Evolutionary conservation across 2,797 vertebrate species (phyloP).

Genomic region (Acestrorhynchus altus): DNA sequence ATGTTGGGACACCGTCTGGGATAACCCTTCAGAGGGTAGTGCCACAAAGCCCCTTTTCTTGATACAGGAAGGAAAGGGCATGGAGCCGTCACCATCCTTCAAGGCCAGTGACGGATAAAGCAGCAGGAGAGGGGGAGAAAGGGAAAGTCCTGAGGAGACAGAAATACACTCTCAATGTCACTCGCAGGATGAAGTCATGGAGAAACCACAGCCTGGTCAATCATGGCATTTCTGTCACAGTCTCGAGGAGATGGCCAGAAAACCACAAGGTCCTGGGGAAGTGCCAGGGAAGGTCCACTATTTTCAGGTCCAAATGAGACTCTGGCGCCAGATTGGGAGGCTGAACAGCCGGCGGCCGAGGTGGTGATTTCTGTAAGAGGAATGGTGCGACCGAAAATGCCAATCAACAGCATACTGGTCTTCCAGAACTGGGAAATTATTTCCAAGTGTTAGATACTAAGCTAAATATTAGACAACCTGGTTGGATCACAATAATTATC

Average conservation of each 20-base stretch:
- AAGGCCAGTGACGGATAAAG: not conserved
- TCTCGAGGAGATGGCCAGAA: slow-evolving; percentile 23
- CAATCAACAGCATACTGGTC: no score
- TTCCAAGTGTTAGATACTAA: no score
- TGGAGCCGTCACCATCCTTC: slow-evolving; percentile 42
- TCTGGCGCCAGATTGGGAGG: slow-evolving; percentile 39
- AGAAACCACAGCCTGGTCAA: slow-evolving; percentile 26
- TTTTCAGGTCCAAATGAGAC: slow-evolving; percentile 52
- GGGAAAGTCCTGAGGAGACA: slow-evolving; percentile 59
- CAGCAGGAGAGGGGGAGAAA: slow-evolving; percentile 18
- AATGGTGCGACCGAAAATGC: not conserved
- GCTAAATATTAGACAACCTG: no score
- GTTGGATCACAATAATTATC: no score
- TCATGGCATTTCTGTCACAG: slow-evolving; percentile 28
- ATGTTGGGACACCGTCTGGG: not conserved
- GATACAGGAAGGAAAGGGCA: not conserved
- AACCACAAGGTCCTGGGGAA: slow-evolving; percentile 46
- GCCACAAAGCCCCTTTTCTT: slow-evolving; percentile 1
- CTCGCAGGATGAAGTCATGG: slow-evolving; percentile 48
- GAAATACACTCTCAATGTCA: slow-evolving; percentile 35
- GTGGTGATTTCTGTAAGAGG: not conserved
- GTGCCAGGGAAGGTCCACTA: slow-evolving; percentile 36
- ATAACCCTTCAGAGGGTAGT: not conserved
- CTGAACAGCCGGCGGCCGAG: slow-evolving; percentile 1
- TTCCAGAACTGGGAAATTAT: no score